A percentile compares a stretch with the other conserved stretches of the same genome.
phyloP scores from a whole-genome alignment of 2,113 vertebrate genomes.

The Drymodes brunneopygia region DNA sequence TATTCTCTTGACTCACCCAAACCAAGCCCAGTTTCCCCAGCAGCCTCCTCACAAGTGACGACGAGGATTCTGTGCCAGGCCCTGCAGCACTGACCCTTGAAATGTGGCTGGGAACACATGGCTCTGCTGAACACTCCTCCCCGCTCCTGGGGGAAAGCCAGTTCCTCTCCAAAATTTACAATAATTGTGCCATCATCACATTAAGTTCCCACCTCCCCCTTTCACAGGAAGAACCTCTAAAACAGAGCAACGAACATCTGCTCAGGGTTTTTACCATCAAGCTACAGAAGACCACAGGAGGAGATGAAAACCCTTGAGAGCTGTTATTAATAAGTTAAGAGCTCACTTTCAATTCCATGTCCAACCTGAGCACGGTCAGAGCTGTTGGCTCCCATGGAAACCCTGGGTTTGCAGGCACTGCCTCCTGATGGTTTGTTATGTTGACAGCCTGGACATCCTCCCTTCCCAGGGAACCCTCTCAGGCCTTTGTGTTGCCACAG shows the following conservation, averaged over 20 bases:
- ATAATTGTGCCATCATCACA: neutral
- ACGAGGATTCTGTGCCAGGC: neutral
- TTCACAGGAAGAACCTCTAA: neutral
- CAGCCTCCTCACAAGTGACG: rapidly evolving
- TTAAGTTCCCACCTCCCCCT: neutral
- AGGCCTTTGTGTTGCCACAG: neutral
- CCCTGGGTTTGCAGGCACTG: neutral
- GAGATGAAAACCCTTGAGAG: neutral
- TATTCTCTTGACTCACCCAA: neutral
- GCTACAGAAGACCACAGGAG: neutral
- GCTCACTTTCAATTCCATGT: neutral
- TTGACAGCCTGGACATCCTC: rapidly evolving
- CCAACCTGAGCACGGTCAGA: neutral
- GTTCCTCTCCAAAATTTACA: neutral
- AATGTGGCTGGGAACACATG: neutral
- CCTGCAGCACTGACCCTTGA: neutral
- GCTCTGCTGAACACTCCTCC: neutral
- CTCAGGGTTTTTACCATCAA: neutral
- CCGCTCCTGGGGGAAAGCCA: neutral
- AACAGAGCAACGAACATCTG: neutral
- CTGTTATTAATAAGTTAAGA: neutral
- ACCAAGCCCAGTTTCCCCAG: neutral
- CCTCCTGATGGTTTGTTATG: neutral
- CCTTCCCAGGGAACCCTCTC: neutral
- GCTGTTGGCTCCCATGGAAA: neutral